A percentile compares a stretch with the other conserved stretches of the same genome.
These are phyloP conservation scores for Fulmarus glacialis DNA, from an alignment of 2,113 vertebrate species.

Conservation along the genomic window DNA sequence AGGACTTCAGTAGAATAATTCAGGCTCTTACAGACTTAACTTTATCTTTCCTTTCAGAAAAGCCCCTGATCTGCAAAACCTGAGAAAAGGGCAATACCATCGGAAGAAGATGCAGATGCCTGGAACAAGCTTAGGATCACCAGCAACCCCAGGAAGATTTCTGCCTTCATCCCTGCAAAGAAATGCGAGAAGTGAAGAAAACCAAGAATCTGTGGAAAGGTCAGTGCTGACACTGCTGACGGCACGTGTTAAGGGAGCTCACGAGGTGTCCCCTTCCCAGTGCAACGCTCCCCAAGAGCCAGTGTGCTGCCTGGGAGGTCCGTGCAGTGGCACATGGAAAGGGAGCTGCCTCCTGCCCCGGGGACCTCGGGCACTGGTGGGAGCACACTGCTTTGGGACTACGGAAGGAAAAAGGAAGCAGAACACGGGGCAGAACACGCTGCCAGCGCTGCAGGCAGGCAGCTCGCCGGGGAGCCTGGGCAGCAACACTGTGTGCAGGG, in stretches of 20 bases:
- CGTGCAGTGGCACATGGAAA: neutral
- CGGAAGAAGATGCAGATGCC: neutral
- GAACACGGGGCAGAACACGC: neutral
- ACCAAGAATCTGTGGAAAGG: too few species aligned
- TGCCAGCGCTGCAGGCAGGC: neutral
- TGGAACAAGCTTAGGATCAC: neutral
- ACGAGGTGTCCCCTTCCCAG: neutral
- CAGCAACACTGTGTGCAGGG: neutral
- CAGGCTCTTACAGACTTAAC: neutral
- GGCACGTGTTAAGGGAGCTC: rapidly evolving
- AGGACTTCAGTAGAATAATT: too few species aligned
- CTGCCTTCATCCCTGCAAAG: conserved; percentile 59
- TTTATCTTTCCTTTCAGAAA: neutral
- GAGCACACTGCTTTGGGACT: neutral
- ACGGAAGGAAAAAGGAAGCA: neutral
- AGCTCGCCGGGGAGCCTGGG: neutral
- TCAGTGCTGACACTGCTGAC: neutral
- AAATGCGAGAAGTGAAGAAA: neutral
- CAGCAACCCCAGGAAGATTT: conserved; percentile 5
- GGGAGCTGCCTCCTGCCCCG: neutral
- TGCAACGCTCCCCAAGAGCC: rapidly evolving
- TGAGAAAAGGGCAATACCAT: neutral
- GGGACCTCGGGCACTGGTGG: neutral
- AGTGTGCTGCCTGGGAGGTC: neutral
- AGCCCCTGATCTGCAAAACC: neutral